Evolutionary conservation across 2,113 vertebrate genomes (phyloP), one percentile per base, ranked within the genome.

Genomic region (Phyllostomus hastatus): DNA sequence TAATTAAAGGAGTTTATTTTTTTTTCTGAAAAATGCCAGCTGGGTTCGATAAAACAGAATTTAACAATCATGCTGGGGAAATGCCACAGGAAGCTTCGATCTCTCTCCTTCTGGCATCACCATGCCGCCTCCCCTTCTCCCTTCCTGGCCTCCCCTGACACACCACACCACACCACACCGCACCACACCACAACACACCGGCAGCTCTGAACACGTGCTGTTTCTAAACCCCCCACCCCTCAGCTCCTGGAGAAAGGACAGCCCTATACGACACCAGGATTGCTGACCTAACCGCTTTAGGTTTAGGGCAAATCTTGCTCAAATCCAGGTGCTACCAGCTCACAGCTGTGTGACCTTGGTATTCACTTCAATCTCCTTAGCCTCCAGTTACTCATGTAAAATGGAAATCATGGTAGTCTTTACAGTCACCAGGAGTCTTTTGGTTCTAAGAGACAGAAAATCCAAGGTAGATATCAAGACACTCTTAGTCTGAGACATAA

Each of bases 1-100:
- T 81, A 35, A 90, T 96, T 94, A 94, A 84, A 90, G 59, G 46
- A 69, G 16, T 59, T 59, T 59, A 59, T 24, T 59, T 24, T 59
- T 59, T 15, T 54, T 57, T 94, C 78, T 57, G 59, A 81, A 90
- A 97, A 95, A 84, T 91, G 82, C 88, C 88, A 90, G 82, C 90
- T 16, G 17, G 95, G 88, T 96, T 95, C 88, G 96, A 96, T 97
- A 97, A 94, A 91, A 80, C 17, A 88, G 78, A 95, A 96, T 97
- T 94, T 61, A 91, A 92, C 92, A 91, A 88, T 59, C 48, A 72
- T 95, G 73, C 41, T 10, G 79, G 85, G 89, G 66, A 83, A 84
- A 82, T 78, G 54, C 88, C 88, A 64, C 59, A 7, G 67, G 83
- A 85, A 54, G 88, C 96, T 95, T 52, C 79, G 81, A 75, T 76